These are phyloP conservation scores for Xyliphius kryptos DNA, from an alignment of 2,113 vertebrate species.

Conservation along the genomic window DNA sequence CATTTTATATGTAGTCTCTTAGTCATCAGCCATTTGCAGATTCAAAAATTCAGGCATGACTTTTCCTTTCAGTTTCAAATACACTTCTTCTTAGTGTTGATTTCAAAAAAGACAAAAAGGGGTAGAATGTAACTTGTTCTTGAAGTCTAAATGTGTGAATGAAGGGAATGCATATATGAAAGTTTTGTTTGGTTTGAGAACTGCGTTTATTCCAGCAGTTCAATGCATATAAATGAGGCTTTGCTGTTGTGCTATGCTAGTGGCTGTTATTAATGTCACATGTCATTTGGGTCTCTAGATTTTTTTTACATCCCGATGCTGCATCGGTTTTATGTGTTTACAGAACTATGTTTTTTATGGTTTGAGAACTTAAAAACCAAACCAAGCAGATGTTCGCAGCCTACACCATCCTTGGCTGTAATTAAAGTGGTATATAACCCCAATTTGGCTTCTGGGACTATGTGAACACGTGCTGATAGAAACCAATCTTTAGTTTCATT, in stretches of 20 bases:
- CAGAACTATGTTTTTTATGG: too few species aligned
- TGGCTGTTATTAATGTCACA: not conserved
- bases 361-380: too few species aligned
- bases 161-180: not conserved
- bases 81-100: not conserved
- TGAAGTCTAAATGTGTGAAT: not conserved
- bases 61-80: not conserved
- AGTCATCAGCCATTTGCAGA: too few species aligned
- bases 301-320: not conserved
- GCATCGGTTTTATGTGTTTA: not conserved
- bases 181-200: constrained; percentile 48
- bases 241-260: not conserved
- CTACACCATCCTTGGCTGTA: too few species aligned
- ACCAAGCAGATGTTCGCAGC: too few species aligned
- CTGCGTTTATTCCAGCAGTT: constrained; percentile 11
- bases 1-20: not conserved
- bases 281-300: not conserved
- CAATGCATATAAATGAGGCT: not conserved
- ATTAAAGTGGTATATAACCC: too few species aligned
- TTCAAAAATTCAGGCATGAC: not conserved
- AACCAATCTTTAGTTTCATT: too few species aligned
- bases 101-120: not conserved
- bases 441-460: too few species aligned
- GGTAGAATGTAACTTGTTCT: not conserved
- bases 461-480: too few species aligned